Evolutionary conservation across 2,113 vertebrate genomes (phyloP).

Genomic region (Numenius arquata): DNA sequence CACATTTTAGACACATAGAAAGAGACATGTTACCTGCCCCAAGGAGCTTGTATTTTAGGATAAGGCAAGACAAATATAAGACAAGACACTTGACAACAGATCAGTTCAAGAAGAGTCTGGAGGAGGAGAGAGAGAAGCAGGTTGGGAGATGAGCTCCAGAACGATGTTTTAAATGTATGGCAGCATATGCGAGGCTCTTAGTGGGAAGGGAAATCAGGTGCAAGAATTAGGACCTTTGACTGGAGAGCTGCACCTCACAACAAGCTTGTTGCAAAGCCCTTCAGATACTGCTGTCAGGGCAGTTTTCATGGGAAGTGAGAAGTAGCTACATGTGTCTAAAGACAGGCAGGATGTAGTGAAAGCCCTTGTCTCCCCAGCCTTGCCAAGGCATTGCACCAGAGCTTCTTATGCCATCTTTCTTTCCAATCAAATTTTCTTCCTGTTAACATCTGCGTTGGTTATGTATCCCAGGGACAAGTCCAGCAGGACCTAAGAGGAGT

Average conservation of each 20-base stretch:
- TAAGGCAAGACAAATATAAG: neutral
- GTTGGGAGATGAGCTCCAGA: neutral
- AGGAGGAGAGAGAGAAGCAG: neutral
- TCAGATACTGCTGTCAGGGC: neutral
- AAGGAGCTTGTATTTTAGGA: neutral
- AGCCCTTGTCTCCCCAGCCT: neutral
- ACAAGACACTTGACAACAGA: neutral
- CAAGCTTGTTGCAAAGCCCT: neutral
- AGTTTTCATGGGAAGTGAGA: neutral
- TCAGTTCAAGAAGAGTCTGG: neutral
- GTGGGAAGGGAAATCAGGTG: neutral
- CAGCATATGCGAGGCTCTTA: neutral
- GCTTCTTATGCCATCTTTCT: neutral
- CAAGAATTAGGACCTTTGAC: neutral
- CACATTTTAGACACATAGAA: neutral
- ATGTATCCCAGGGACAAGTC: neutral
- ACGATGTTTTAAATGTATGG: neutral
- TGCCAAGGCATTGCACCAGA: neutral
- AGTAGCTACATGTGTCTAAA: neutral
- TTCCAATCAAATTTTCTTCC: neutral
- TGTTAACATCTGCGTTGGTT: neutral
- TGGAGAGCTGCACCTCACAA: neutral
- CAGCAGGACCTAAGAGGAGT: neutral
- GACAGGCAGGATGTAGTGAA: neutral
- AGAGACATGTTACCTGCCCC: neutral